Evolutionary conservation across 2,113 vertebrate species (phyloP), one percentile per base, ranked within the genome.

Genomic region (Psettodes erumei): DNA sequence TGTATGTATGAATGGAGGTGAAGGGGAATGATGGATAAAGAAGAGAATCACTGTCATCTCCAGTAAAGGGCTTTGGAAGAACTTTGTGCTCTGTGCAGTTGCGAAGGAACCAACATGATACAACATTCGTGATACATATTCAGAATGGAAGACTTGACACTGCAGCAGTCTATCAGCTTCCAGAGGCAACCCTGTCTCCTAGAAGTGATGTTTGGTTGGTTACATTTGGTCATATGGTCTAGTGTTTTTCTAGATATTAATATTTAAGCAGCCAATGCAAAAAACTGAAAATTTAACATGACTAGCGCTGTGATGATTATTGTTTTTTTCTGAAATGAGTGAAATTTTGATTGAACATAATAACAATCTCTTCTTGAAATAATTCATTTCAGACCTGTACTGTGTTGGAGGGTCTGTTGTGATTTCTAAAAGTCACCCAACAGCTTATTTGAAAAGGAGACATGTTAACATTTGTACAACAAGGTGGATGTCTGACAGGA

Each of bases 81-180:
- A n/a, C n/a, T n/a, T n/a, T n/a, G n/a, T n/a, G n/a, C n/a, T n/a
- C n/a, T n/a, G n/a, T 33, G 51, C 38, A 51, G 23, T 30, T 45
- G 27, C 61, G 27, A 62, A 61, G 65, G 28, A 32, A 61, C 48
- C 61, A 40, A 21, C 53, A n/a, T 12, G 56, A 68, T n/a, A n/a
- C n/a, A 64, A 13, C 21, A 54, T 67, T 19, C 54, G 42, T 61
- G 33, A 56, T n/a, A 23, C 28, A 40, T 25, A 43, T 35, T 33
- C 51, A 38, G 18, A 38, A 40, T 25, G 19, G n/a, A 27, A 71
- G 56, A 55, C 28, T 54, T 4, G 27, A 45, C 38, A 42, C 11
- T 15, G 16, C 30, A 13, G 51, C 42, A 11, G 6, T 9, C 5
- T 8, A 1, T 32, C 13, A 30, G 13, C 5, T 21, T 11, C 59